These are phyloP conservation scores for Eumaeus atala DNA, from an alignment of 1,140 invertebrate species.

Conservation along the genomic window DNA sequence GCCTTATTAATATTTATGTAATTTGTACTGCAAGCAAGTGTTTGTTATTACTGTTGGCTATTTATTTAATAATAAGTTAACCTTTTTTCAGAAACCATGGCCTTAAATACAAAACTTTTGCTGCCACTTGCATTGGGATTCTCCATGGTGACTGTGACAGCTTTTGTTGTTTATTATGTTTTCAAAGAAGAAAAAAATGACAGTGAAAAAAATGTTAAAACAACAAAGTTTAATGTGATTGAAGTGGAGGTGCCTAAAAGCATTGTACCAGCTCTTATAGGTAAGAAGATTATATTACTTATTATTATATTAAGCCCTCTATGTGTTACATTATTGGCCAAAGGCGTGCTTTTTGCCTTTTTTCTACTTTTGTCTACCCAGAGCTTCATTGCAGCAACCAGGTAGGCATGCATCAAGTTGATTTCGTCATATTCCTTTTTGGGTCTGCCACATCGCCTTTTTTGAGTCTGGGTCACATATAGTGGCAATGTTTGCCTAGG, in stretches of 20 bases:
- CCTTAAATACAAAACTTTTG: slow-evolving; percentile 44
- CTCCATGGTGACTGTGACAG: slow-evolving; percentile 54
- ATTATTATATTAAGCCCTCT: no score
- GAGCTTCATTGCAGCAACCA: no score
- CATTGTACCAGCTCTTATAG: slow-evolving; percentile 59
- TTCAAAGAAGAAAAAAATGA: slow-evolving; percentile 59
- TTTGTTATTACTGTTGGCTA: background rate
- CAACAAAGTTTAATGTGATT: slow-evolving; percentile 47
- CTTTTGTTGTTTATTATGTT: slow-evolving; percentile 60
- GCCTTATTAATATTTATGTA: no score
- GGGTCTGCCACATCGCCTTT: no score
- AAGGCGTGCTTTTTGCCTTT: no score
- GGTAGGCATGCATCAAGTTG: no score
- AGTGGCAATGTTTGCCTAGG: no score
- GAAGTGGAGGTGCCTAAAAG: slow-evolving; percentile 58
- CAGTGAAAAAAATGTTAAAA: slow-evolving; percentile 37
- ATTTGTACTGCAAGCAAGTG: no score
- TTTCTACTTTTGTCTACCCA: no score
- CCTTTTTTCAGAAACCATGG: slow-evolving; percentile 42
- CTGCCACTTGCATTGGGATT: slow-evolving; percentile 53
- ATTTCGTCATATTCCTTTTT: no score
- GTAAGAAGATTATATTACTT: slow-evolving; percentile 37
- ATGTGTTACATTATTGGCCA: no score
- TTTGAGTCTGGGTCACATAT: no score
- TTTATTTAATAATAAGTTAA: background rate